Percentiles rank a stretch among this genome's conserved stretches.
Conservation (phyloP, 2,797 vertebrate genomes). For the Enteromius anoplus region DNA sequence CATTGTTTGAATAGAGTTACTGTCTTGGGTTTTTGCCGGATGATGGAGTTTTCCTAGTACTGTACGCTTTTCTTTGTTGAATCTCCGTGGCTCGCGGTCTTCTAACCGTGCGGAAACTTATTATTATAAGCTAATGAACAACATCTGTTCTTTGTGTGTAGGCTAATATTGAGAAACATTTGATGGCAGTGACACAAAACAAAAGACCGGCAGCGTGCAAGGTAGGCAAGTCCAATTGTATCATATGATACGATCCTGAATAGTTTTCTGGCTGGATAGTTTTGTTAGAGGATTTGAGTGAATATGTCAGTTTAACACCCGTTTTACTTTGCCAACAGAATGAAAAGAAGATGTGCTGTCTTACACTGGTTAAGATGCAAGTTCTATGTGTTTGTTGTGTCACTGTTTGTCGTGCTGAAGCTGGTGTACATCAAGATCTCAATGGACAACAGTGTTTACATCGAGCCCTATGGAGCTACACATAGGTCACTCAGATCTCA, state of each 20-base stretch:
- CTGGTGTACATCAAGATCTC: conserved; percentile 74
- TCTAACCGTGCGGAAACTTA: background rate
- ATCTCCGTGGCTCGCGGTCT: background rate
- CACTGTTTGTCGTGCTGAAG: conserved; percentile 79
- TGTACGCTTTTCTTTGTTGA: background rate
- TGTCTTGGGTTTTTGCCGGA: background rate
- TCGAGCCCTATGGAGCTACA: conserved; percentile 80
- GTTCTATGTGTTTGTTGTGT: conserved; percentile 77
- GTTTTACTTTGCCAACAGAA: conserved; percentile 76
- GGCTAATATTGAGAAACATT: conserved; percentile 39
- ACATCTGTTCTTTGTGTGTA: no score
- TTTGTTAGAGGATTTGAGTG: background rate
- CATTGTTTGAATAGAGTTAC: background rate
- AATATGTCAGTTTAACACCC: background rate
- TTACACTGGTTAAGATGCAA: conserved; percentile 71
- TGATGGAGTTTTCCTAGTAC: background rate
- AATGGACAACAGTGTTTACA: conserved; percentile 73
- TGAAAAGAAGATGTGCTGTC: conserved; percentile 81
- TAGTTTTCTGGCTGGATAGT: background rate
- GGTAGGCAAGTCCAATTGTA: conserved; percentile 52
- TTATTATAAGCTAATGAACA: no score
- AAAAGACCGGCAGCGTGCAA: conserved; percentile 63
- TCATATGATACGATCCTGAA: background rate
- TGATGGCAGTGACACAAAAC: conserved; percentile 57
- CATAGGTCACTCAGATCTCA: conserved; percentile 71